Conservation (phyloP, 2,113 vertebrate species). For the Penelope pileata region DNA sequence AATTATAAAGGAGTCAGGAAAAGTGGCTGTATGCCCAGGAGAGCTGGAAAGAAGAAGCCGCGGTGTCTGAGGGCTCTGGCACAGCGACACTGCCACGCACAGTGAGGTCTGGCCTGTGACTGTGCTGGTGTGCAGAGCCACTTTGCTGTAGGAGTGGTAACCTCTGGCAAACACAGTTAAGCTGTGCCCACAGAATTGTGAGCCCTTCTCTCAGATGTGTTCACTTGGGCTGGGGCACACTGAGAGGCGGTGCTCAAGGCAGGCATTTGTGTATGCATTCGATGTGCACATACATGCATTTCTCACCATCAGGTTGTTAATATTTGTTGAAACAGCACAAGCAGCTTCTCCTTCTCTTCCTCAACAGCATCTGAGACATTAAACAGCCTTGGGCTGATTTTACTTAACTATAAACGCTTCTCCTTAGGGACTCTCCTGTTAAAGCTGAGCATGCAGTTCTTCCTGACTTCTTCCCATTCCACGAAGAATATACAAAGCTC, state of each 20-base stretch:
- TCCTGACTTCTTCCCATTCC: background rate
- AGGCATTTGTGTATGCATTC: background rate
- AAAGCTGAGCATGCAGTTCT: background rate
- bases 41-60: background rate
- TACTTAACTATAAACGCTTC: background rate
- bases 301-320: background rate
- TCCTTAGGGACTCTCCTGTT: background rate
- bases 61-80: accelerated
- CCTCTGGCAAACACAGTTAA: background rate
- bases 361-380: background rate
- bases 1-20: background rate
- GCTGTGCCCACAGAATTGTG: background rate
- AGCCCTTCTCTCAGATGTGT: background rate
- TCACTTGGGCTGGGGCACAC: background rate
- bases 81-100: accelerated
- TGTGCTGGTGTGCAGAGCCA: background rate
- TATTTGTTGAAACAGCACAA: background rate
- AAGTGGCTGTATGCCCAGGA: background rate
- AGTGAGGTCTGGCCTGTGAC: background rate
- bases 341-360: background rate
- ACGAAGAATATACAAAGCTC: background rate
- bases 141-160: background rate
- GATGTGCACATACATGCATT: background rate
- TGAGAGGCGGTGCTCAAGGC: background rate
- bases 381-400: background rate